Conservation (phyloP, 2,888 invertebrate species). For the Sturmia bella region DNA sequence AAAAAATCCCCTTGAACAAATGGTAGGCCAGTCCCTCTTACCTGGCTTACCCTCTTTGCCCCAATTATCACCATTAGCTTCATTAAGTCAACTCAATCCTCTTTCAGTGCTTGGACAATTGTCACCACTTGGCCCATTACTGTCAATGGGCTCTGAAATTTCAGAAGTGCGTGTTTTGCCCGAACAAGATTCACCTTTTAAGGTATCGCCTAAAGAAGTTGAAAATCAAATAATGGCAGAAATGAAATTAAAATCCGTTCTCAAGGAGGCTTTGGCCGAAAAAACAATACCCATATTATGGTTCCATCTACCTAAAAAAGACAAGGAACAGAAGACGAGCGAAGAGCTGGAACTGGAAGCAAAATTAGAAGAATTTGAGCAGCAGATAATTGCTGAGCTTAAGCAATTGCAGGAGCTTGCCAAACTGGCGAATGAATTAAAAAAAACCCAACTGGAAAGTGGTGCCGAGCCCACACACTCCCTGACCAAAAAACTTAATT, state of each 20-base stretch:
- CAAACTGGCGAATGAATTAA: conserved; percentile 75
- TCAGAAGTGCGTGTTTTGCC: conserved; percentile 77
- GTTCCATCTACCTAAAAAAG: conserved; percentile 74
- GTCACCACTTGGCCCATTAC: neutral
- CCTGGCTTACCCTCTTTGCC: conserved; percentile 32
- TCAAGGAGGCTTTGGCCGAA: conserved; percentile 70
- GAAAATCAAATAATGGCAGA: conserved; percentile 67
- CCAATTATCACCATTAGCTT: neutral
- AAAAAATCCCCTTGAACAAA: conserved; percentile 32
- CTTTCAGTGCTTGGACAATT: neutral
- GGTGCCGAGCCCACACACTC: conserved; percentile 22
- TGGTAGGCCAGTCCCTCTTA: conserved; percentile 36
- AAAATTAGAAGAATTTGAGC: conserved; percentile 75
- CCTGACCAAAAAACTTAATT: conserved; percentile 70
- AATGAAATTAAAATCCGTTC: conserved; percentile 71
- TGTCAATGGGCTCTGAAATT: conserved; percentile 72
- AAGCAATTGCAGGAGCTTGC: conserved; percentile 76
- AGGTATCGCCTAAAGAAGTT: conserved; percentile 45
- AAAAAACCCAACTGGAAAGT: conserved; percentile 67
- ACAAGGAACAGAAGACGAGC: neutral
- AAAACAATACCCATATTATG: conserved; percentile 75
- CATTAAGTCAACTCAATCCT: neutral
- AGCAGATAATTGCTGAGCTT: conserved; percentile 76
- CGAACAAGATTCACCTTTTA: conserved; percentile 62
- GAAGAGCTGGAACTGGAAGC: conserved; percentile 73